Conservation (phyloP, 2,797 vertebrate species). For the Phalanger gymnotis region DNA sequence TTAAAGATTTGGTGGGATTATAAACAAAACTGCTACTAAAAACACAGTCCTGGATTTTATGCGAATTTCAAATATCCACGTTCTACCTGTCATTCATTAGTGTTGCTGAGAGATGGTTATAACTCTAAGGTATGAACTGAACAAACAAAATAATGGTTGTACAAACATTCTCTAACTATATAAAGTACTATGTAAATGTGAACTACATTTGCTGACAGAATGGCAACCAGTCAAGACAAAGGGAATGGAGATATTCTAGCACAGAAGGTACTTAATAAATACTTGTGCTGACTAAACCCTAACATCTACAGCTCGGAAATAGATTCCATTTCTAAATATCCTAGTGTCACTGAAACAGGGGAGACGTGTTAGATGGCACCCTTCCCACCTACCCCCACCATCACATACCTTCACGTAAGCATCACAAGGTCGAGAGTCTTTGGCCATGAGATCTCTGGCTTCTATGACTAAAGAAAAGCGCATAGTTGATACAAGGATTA, state of each 20-base stretch:
- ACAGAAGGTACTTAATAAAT: neutral
- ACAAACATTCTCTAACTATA: neutral
- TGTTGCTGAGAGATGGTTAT: neutral
- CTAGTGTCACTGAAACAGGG: neutral
- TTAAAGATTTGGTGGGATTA: neutral
- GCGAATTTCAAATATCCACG: neutral
- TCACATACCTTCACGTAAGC: slow-evolving; percentile 91
- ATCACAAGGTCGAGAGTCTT: slow-evolving; percentile 82
- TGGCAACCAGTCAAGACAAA: neutral
- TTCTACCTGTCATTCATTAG: neutral
- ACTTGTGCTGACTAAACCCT: neutral
- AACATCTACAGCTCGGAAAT: neutral
- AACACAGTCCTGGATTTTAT: neutral
- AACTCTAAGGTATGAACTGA: neutral
- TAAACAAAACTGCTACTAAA: neutral
- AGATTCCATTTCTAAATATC: neutral
- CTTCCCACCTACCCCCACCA: neutral
- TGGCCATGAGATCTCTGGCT: slow-evolving; percentile 87
- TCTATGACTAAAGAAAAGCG: slow-evolving; percentile 89
- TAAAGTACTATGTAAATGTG: neutral
- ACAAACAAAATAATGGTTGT: neutral
- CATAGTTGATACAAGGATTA: slow-evolving; percentile 28
- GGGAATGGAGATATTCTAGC: neutral
- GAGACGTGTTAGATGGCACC: neutral
- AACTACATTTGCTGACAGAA: neutral